Evolutionary conservation across 1,140 invertebrate species (phyloP).

Genomic region (Campoletis sonorensis): DNA sequence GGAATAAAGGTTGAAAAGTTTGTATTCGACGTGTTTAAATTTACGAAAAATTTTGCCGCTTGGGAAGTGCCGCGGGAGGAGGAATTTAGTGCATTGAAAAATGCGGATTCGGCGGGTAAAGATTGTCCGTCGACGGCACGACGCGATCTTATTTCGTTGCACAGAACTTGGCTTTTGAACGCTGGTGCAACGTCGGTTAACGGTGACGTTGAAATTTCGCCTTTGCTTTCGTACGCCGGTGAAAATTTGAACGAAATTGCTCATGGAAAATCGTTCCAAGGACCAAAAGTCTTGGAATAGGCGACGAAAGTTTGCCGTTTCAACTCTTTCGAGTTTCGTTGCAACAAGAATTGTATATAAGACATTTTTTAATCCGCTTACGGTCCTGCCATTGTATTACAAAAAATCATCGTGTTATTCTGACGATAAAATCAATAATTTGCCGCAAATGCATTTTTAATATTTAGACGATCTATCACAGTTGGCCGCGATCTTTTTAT

Average conservation of each 20-base stretch:
- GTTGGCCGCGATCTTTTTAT: too few species aligned
- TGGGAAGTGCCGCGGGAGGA: slow-evolving; percentile 95
- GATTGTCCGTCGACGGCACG: slow-evolving; percentile 94
- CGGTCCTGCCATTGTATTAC: background rate
- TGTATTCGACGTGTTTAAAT: slow-evolving; percentile 98
- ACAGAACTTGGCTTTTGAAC: slow-evolving; percentile 88
- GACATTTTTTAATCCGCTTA: slow-evolving; percentile 19
- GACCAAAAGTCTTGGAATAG: slow-evolving; percentile 75
- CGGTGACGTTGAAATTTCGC: slow-evolving; percentile 92
- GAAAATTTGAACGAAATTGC: slow-evolving; percentile 86
- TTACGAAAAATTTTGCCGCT: slow-evolving; percentile 92
- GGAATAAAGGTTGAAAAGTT: slow-evolving; percentile 99
- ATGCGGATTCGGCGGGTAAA: slow-evolving; percentile 90
- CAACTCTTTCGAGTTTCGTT: too few species aligned
- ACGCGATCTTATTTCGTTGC: slow-evolving; percentile 87
- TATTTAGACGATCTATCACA: too few species aligned
- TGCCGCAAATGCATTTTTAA: background rate
- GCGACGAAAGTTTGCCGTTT: background rate
- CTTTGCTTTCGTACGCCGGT: slow-evolving; percentile 92
- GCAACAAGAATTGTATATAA: background rate
- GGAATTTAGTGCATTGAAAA: slow-evolving; percentile 98
- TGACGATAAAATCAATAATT: background rate
- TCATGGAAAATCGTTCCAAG: slow-evolving; percentile 82
- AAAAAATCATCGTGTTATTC: background rate
- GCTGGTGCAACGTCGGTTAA: slow-evolving; percentile 87